phyloP scores from a whole-genome alignment of 2,113 vertebrate genomes.

The Stegastes partitus region DNA sequence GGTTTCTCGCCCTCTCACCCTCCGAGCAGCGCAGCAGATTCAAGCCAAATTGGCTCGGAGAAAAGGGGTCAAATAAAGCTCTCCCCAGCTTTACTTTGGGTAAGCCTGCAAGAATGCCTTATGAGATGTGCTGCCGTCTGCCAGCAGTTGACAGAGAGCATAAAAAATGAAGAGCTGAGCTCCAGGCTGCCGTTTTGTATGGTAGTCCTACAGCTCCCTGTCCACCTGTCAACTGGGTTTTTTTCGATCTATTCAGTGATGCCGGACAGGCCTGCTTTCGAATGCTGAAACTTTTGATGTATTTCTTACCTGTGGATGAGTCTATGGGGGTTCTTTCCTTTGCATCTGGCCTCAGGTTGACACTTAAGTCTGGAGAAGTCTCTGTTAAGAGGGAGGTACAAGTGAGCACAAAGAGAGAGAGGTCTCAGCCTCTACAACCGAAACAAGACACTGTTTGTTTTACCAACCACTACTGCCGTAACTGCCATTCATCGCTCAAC shows the following conservation, averaged over 20 bases:
- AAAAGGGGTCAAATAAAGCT: slow-evolving; percentile 71
- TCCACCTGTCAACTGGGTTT: slow-evolving; percentile 24
- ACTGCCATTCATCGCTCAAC: slow-evolving; percentile 51
- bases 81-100: slow-evolving; percentile 50
- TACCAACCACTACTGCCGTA: slow-evolving; percentile 16
- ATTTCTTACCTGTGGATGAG: slow-evolving; percentile 79
- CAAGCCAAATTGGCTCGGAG: slow-evolving; percentile 73
- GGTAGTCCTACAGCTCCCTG: slow-evolving; percentile 6
- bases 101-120: slow-evolving; percentile 65
- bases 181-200: slow-evolving; percentile 26
- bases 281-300: background rate
- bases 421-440: slow-evolving; percentile 13
- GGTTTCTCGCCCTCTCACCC: slow-evolving; percentile 72
- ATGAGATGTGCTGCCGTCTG: slow-evolving; percentile 45
- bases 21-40: slow-evolving; percentile 56
- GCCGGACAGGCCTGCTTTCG: slow-evolving; percentile 3
- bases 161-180: slow-evolving; percentile 49
- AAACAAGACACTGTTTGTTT: slow-evolving; percentile 44
- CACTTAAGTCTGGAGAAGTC: slow-evolving; percentile 68
- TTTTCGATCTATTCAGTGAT: slow-evolving; percentile 20
- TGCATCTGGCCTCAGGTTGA: slow-evolving; percentile 63
- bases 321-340: slow-evolving; percentile 71
- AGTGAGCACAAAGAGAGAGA: slow-evolving; percentile 25
- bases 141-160: slow-evolving; percentile 62
- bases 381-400: slow-evolving; percentile 54